Base-by-base conservation (phyloP, 2,888 invertebrate genomes). In the Charanyca ferruginea region DNA sequence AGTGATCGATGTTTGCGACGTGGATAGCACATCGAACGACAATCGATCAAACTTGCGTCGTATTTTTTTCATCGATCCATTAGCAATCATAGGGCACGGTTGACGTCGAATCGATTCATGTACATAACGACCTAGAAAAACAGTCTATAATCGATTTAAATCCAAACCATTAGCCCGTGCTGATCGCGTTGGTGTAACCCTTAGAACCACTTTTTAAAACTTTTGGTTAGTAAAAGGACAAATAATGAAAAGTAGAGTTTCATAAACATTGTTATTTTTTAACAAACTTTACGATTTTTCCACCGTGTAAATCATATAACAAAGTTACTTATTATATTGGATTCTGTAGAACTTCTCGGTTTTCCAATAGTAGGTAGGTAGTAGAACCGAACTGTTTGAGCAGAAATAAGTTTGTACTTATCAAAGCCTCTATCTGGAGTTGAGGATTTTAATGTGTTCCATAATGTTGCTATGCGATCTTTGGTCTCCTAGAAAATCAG, bases 391-490 rank as follows among this genome's bases (percentile, higher is more conserved):
- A 66, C 41, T 62, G 59, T 62, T 62, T 58, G 48, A 59, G 38
- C 22, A 57, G 45, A 54, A 69, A 60, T 63, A 60, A 60, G 49
- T 73, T 70, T 32, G 16, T 52, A 32, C 52, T 70, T 66, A 67
- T 71, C 59, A 25, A 47, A 49, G 45, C 41, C 61, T 66, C 74
- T 70, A 77, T 66, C 62, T 62, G 3, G 18, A 52, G 61, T 59
- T 62, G n/a, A 62, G 55, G 60, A 66, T 71, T 65, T 59, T 47
- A 64, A 66, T 61, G 51, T 53, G n/a, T 28, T 23, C 32, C 18
- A 28, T 41, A 54, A 20, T 48, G 45, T 63, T 22, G 51, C 65
- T 49, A 53, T 63, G 42, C 49, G 32, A 58, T 64, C 53, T 42
- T 32, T 49, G 41, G 16, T 51, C 32, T 55, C 13, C 22, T 9